Evolutionary conservation across 2,113 vertebrate genomes (phyloP).

Genomic region (Callocephalon fimbriatum): DNA sequence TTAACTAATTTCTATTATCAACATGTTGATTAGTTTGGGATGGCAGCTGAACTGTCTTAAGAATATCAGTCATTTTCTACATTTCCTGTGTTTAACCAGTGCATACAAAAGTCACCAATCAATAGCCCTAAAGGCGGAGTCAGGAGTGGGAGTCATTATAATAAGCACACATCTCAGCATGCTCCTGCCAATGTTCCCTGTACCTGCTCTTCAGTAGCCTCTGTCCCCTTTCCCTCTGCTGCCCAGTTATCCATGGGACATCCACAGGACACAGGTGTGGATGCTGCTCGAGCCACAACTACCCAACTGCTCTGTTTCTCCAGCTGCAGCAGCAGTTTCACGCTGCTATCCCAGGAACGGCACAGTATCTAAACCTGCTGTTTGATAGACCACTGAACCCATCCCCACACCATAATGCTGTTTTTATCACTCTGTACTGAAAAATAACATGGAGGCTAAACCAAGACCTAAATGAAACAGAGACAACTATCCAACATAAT

Average conservation of each 20-base stretch:
- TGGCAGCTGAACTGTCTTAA: not conserved
- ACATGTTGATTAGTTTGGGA: not conserved
- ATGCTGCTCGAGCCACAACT: not conserved
- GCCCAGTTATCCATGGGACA: accelerated
- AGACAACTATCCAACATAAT: too few relatives aligned
- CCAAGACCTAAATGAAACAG: not conserved
- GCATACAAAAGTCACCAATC: not conserved
- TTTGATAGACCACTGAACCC: not conserved
- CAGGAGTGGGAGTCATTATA: not conserved
- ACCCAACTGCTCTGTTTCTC: not conserved
- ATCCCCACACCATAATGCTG: accelerated
- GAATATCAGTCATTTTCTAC: accelerated
- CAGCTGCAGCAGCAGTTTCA: not conserved
- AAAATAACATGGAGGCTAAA: not conserved
- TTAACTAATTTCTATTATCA: not conserved
- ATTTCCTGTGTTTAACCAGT: accelerated
- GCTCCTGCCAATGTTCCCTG: not conserved
- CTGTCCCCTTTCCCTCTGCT: not conserved
- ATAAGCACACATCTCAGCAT: not conserved
- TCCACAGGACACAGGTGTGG: not conserved
- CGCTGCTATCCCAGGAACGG: accelerated
- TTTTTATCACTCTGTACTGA: not conserved
- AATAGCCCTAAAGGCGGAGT: not conserved
- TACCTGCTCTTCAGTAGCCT: not conserved
- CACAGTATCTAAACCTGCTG: accelerated